Conservation (phyloP, 1,140 invertebrate genomes). For the Macrocentrus cingulum region DNA sequence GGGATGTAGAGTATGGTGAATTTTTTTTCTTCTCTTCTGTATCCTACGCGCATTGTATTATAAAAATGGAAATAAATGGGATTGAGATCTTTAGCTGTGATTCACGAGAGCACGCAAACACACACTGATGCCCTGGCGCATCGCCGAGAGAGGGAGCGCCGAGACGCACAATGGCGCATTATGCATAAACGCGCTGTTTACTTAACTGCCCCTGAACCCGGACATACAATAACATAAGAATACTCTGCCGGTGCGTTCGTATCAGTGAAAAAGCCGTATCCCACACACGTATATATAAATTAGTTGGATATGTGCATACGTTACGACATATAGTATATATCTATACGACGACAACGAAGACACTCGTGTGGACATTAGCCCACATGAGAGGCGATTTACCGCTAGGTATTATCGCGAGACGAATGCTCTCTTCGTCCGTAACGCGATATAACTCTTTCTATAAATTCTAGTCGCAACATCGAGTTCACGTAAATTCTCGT, state of each 20-base stretch:
- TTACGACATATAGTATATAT: too few species aligned
- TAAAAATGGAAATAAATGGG: too few species aligned
- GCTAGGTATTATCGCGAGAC: constrained; percentile 48
- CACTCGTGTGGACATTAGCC: constrained; percentile 37
- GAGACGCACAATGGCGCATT: constrained; percentile 32
- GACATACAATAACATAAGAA: constrained; percentile 34
- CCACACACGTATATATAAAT: constrained; percentile 26
- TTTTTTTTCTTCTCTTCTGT: too few species aligned
- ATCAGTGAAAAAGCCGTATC: constrained; percentile 34
- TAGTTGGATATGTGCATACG: constrained; percentile 5
- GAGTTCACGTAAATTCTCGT: constrained; percentile 17
- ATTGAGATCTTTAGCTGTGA: background rate
- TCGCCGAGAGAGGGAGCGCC: constrained; percentile 12
- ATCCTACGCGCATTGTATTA: background rate
- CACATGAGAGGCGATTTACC: constrained; percentile 42
- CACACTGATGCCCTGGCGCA: background rate
- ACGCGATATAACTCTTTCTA: constrained; percentile 27
- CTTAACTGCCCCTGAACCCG: constrained; percentile 37
- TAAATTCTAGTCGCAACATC: constrained; percentile 15
- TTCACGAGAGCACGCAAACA: constrained; percentile 7
- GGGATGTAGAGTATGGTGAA: too few species aligned
- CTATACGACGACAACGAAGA: too few species aligned
- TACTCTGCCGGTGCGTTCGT: background rate
- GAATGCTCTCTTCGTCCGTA: constrained; percentile 28
- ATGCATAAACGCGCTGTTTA: constrained; percentile 31